Evolutionary conservation across 53 echinoderm and acorn worm species (phyloP).

Genomic region (Paracentrotus lividus): DNA sequence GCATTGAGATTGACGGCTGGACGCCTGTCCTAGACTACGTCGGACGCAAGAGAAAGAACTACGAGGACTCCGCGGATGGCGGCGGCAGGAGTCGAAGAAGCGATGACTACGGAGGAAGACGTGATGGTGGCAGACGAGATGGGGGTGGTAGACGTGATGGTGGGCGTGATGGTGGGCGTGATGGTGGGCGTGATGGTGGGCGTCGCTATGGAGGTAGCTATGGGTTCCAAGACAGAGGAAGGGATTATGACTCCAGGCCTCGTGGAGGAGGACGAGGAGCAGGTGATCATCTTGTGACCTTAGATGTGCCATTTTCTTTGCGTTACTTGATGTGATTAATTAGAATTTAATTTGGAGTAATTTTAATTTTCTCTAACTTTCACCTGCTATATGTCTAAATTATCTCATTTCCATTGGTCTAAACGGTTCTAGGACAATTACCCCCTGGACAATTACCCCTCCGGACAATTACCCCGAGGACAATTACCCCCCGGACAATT

Average conservation of each 20-base stretch:
- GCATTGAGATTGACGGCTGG: constrained; percentile 82
- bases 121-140: neutral
- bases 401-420: no score
- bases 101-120: neutral
- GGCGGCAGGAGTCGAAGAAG: neutral
- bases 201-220: constrained; percentile 45
- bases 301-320: neutral
- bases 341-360: no score
- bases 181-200: neutral
- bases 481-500: no score
- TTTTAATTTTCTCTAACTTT: no score
- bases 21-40: constrained; percentile 77
- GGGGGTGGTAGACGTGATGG: constrained; percentile 15
- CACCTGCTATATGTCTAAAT: no score
- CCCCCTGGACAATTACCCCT: no score
- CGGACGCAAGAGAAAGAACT: constrained; percentile 74
- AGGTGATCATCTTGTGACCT: neutral
- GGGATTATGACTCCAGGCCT: neutral
- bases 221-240: neutral
- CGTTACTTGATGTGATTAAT: no score
- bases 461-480: no score
- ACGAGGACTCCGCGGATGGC: neutral
- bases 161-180: neutral
- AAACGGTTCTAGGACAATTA: no score
- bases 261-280: constrained; percentile 1